These are phyloP conservation scores for Pogoniulus pusillus DNA, from an alignment of 2,797 vertebrate species.

Conservation along the genomic window DNA sequence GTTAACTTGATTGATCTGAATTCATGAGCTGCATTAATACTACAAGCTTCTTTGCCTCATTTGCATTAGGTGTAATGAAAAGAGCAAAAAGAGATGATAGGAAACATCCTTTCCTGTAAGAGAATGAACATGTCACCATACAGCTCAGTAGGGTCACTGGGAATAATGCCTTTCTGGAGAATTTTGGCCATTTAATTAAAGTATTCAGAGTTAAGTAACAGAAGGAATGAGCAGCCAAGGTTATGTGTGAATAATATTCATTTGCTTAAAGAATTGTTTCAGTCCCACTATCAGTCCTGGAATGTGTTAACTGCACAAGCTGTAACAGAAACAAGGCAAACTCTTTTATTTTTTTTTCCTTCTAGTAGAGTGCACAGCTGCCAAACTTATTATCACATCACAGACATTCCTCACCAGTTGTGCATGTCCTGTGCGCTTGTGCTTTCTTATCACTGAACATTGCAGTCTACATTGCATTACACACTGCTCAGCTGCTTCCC, in stretches of 20 bases:
- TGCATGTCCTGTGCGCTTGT: constrained; percentile 23
- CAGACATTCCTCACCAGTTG: constrained; percentile 23
- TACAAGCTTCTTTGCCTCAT: background rate
- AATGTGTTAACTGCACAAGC: constrained; percentile 20
- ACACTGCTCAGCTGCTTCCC: constrained; percentile 20
- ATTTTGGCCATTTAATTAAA: background rate
- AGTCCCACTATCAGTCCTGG: background rate
- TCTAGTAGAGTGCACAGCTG: background rate
- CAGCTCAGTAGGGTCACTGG: background rate
- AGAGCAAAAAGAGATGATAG: background rate
- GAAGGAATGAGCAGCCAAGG: background rate
- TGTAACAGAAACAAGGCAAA: constrained; percentile 20
- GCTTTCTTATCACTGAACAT: constrained; percentile 37
- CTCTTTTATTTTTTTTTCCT: background rate
- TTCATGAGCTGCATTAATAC: background rate
- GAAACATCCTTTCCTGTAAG: background rate
- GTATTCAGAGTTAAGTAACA: background rate
- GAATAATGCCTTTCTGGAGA: background rate
- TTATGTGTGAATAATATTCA: background rate
- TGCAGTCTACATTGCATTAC: background rate
- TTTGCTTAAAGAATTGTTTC: constrained; percentile 3
- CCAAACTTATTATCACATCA: constrained; percentile 52
- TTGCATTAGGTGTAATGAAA: background rate
- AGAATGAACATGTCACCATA: background rate
- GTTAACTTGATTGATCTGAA: background rate